Base-by-base conservation (phyloP, 1,140 invertebrate species). In the Paraescarpia echinospica region DNA sequence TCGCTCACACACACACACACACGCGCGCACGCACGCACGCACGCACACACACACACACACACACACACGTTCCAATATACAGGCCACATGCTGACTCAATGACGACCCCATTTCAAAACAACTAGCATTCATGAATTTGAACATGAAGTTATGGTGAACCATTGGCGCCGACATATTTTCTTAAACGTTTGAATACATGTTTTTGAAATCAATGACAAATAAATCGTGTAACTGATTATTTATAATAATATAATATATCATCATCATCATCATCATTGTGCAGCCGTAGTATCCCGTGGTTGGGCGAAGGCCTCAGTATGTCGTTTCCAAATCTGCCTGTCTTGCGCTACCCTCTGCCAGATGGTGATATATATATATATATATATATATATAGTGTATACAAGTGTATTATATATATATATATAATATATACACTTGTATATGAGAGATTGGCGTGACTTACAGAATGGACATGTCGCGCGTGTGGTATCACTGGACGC, bases 381-480 rank as follows among this genome's bases (percentile, higher is more conserved):
- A n/a, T n/a, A n/a, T n/a, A n/a, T n/a, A n/a, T n/a, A n/a, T n/a
- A n/a, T n/a, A n/a, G n/a, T n/a, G n/a, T n/a, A n/a, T n/a, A n/a
- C n/a, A n/a, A n/a, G n/a, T n/a, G n/a, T n/a, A n/a, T n/a, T n/a
- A n/a, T n/a, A n/a, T n/a, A n/a, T n/a, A n/a, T n/a, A n/a, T n/a
- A n/a, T n/a, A n/a, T n/a, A n/a, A n/a, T n/a, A n/a, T n/a, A n/a
- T n/a, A n/a, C n/a, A n/a, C n/a, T n/a, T n/a, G n/a, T 5, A 90
- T 33, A 14, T 35, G 8, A 35, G 33, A 12, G 35, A 90, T 33
- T 33, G 14, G 33, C 31, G 6, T 6, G 27, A 59, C 22, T 48
- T 89, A 8, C 27, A 93, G 93, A 89, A 92, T 93, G 92, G 93
- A 93, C 33, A 41, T 91, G 92, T 92, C 92, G 14, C 89, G 93